Conservation (phyloP, 2,888 invertebrate species). For the Dasysyrphus tricinctus region DNA sequence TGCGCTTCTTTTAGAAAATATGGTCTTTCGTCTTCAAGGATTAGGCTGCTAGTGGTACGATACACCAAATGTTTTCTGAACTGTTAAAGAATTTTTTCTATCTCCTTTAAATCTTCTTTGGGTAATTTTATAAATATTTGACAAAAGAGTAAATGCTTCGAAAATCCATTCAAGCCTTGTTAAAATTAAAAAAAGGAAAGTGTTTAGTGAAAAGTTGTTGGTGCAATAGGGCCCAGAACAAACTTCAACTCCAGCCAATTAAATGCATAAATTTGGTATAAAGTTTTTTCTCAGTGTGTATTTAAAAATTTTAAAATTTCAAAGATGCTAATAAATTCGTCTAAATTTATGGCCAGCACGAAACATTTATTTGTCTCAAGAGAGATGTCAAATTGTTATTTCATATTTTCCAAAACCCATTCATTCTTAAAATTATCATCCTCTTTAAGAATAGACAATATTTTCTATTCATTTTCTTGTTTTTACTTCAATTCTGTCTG, state of each 20-base stretch:
- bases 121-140: no score
- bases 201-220: no score
- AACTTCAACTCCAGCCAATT: no score
- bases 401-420: not conserved
- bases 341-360: not conserved
- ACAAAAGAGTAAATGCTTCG: no score
- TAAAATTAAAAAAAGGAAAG: no score
- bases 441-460: not conserved
- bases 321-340: not conserved
- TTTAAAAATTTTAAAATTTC: not conserved
- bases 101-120: not conserved
- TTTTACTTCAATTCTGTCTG: not conserved
- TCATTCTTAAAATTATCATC: not conserved
- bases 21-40: not conserved
- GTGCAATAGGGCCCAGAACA: no score
- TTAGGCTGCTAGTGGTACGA: not conserved
- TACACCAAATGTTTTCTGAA: not conserved
- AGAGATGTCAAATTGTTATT: not conserved
- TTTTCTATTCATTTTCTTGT: not conserved
- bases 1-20: not conserved
- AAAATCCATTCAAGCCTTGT: no score
- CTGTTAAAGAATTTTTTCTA: not conserved
- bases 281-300: not conserved
- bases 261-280: not conserved
- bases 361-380: not conserved